A percentile compares a stretch with the other conserved stretches of the same genome.
Conservation (phyloP, 1,140 invertebrate species). For the Pogonus chalceus region DNA sequence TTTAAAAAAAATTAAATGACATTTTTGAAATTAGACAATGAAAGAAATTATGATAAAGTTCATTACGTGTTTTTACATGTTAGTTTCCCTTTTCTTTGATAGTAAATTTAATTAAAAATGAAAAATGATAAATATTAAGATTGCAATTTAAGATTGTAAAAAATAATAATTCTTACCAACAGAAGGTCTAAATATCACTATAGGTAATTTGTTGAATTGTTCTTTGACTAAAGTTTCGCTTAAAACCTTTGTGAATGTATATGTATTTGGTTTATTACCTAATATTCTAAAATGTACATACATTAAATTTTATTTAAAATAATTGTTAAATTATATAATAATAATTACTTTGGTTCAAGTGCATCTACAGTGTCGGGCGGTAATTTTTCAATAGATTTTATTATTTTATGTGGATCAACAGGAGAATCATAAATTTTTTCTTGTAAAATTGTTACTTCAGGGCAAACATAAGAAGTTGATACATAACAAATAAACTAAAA, state of each 20-base stretch:
- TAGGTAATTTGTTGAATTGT: slow-evolving; percentile 54
- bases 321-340: too few species aligned
- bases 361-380: too few species aligned
- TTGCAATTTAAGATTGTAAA: not conserved
- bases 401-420: slow-evolving; percentile 78
- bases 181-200: slow-evolving; percentile 77
- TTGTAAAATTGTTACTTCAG: slow-evolving; percentile 51
- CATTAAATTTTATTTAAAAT: too few species aligned
- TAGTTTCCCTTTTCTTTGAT: too few species aligned
- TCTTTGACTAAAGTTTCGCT: slow-evolving; percentile 61
- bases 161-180: slow-evolving; percentile 60
- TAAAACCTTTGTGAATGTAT: slow-evolving; percentile 81
- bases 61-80: too few species aligned
- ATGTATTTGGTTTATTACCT: slow-evolving; percentile 77
- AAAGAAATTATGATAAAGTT: too few species aligned
- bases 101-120: not conserved
- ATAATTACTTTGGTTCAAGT: too few species aligned
- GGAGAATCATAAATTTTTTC: slow-evolving; percentile 76
- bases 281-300: slow-evolving; percentile 59
- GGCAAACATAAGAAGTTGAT: slow-evolving; percentile 54
- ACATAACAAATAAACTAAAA: slow-evolving; percentile 44
- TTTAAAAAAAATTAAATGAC: too few species aligned
- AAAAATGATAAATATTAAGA: not conserved
- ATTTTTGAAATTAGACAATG: too few species aligned
- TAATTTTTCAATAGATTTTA: slow-evolving; percentile 80